These are phyloP conservation scores for Thermophis baileyi DNA, from an alignment of 2,113 vertebrate species.

Conservation along the genomic window DNA sequence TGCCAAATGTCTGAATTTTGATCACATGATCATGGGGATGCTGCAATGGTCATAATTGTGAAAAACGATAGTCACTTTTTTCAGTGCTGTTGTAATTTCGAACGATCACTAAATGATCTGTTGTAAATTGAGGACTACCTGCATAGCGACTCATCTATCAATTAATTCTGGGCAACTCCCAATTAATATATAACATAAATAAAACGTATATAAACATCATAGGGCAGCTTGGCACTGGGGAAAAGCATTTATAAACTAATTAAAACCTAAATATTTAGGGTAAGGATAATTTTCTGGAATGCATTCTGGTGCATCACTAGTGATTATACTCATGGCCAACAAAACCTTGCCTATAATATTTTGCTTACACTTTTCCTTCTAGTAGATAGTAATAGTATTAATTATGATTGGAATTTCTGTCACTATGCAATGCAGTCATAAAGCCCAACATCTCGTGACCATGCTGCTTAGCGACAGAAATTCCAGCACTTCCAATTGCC, in stretches of 20 bases:
- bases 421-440: neutral
- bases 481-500: neutral
- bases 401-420: neutral
- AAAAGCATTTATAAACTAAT: neutral
- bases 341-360: neutral
- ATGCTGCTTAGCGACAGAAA: neutral
- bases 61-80: too few relatives aligned
- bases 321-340: neutral
- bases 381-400: neutral
- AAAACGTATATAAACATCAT: neutral
- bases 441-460: neutral
- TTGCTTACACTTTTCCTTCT: neutral
- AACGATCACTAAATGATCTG: too few relatives aligned
- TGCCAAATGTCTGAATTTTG: too few relatives aligned
- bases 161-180: neutral
- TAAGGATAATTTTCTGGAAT: neutral
- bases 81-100: too few relatives aligned
- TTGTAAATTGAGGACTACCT: too few relatives aligned
- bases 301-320: neutral
- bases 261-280: neutral
- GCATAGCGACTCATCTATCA: neutral
- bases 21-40: too few relatives aligned
- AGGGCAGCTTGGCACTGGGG: neutral
- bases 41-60: too few relatives aligned
- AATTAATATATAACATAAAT: neutral